Evolutionary conservation across 1,140 invertebrate species (phyloP).

Genomic region (Ectropis grisescens): DNA sequence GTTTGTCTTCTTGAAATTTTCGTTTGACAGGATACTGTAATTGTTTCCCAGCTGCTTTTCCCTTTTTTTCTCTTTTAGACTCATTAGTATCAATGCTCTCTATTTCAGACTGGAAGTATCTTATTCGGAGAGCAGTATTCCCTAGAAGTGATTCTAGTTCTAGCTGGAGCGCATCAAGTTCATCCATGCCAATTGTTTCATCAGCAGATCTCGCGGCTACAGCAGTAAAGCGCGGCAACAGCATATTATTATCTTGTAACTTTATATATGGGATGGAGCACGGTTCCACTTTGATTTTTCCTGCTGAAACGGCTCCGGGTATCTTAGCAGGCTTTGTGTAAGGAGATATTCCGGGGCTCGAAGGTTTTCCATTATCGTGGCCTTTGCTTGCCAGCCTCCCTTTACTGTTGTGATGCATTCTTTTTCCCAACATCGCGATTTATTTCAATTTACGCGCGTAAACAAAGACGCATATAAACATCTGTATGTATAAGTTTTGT

Average conservation of each 20-base stretch:
- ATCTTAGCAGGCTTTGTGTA: slow-evolving; percentile 63
- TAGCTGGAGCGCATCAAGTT: slow-evolving; percentile 86
- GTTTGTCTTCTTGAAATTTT: slow-evolving; percentile 69
- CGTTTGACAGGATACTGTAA: slow-evolving; percentile 69
- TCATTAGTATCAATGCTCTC: slow-evolving; percentile 78
- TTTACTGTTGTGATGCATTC: slow-evolving; percentile 66
- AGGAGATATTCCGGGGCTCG: slow-evolving; percentile 59
- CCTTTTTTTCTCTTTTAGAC: slow-evolving; percentile 76
- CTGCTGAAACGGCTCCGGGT: slow-evolving; percentile 37
- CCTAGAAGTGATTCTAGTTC: slow-evolving; percentile 91
- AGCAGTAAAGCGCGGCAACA: slow-evolving; percentile 50
- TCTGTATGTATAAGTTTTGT: too few relatives aligned
- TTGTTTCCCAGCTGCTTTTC: slow-evolving; percentile 71
- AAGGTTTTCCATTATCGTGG: slow-evolving; percentile 62
- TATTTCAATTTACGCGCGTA: slow-evolving; percentile 52
- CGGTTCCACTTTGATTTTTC: slow-evolving; percentile 52
- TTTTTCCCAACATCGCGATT: slow-evolving; percentile 60
- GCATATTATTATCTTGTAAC: slow-evolving; percentile 49
- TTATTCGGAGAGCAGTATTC: slow-evolving; percentile 81
- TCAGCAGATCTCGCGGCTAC: slow-evolving; percentile 57
- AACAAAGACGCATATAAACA: slow-evolving; percentile 6
- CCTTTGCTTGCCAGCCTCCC: slow-evolving; percentile 57
- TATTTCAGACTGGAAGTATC: slow-evolving; percentile 84
- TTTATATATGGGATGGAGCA: slow-evolving; percentile 57
- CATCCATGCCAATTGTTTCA: slow-evolving; percentile 75